phyloP scores from a whole-genome alignment of 1,140 invertebrate genomes.

The Drosophila kepulauana region DNA sequence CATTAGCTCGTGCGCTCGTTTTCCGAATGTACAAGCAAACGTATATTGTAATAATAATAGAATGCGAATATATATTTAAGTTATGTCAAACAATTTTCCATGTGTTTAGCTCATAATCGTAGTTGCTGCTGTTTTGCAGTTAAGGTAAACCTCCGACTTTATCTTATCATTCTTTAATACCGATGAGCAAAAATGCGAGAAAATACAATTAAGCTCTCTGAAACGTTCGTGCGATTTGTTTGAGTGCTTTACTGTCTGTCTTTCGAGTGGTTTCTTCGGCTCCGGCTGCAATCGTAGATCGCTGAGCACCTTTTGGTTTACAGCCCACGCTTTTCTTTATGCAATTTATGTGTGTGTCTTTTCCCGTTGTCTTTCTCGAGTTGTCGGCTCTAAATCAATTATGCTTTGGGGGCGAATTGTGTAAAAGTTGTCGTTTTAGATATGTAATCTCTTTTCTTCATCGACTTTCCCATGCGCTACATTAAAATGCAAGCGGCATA shows the following conservation, averaged over 20 bases:
- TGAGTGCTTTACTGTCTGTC: conserved; percentile 14
- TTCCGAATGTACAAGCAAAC: conserved; percentile 10
- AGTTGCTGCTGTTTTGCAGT: neutral
- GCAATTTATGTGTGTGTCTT: conserved; percentile 44
- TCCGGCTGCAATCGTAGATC: conserved; percentile 36
- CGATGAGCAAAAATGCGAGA: neutral
- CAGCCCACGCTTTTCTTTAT: conserved; percentile 50
- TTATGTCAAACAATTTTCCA: conserved; percentile 33
- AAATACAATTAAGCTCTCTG: conserved; percentile 10
- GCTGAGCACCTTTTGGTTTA: conserved; percentile 29
- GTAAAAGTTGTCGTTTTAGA: conserved; percentile 45
- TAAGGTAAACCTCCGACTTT: conserved; percentile 7
- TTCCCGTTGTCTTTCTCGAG: conserved; percentile 44
- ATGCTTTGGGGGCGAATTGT: conserved; percentile 36
- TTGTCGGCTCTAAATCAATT: conserved; percentile 66
- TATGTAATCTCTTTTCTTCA: conserved; percentile 33
- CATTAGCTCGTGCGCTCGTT: conserved; percentile 41
- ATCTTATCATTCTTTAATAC: conserved; percentile 26
- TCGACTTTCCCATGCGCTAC: conserved; percentile 50
- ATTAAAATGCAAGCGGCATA: conserved; percentile 32
- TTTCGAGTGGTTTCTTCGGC: conserved; percentile 29
- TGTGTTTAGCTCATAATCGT: conserved; percentile 1
- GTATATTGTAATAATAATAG: neutral
- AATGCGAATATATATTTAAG: neutral
- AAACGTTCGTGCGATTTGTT: conserved; percentile 9